Percentiles rank a stretch among this genome's conserved stretches.
Conservation (phyloP, 2,113 vertebrate genomes). For the Synodontis membranacea region DNA sequence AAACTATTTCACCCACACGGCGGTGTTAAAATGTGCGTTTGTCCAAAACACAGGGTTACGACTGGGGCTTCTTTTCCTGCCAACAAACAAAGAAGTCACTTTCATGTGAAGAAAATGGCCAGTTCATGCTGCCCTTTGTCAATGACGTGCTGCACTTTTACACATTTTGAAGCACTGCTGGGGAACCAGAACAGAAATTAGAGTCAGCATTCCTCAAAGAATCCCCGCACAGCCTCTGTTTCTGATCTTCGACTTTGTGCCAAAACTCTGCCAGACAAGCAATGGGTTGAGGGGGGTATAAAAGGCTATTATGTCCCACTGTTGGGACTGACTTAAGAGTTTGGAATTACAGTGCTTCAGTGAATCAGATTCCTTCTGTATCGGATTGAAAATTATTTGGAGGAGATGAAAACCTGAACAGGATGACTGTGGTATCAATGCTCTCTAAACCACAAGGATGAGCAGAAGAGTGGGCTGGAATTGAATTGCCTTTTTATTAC, state of each 20-base stretch:
- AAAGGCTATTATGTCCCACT: constrained; percentile 24
- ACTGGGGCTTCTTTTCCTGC: neutral
- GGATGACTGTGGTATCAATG: constrained; percentile 16
- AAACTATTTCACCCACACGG: constrained; percentile 17
- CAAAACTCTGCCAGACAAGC: constrained; percentile 15
- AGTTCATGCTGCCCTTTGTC: neutral
- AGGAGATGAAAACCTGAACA: constrained; percentile 37
- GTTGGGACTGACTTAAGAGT: constrained; percentile 31
- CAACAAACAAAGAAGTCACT: neutral
- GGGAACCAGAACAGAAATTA: constrained; percentile 17
- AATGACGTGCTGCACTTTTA: neutral
- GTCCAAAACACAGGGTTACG: neutral
- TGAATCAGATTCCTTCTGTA: constrained; percentile 28
- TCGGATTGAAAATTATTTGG: constrained; percentile 29
- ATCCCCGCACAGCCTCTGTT: constrained; percentile 7
- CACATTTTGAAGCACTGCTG: constrained; percentile 13
- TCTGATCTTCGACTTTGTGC: constrained; percentile 11
- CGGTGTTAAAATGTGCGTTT: neutral
- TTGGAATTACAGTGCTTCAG: constrained; percentile 45
- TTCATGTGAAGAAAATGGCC: neutral
- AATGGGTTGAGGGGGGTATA: neutral
- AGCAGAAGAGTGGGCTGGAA: constrained; percentile 4
- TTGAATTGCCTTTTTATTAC: constrained; percentile 2
- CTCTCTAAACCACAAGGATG: constrained; percentile 17
- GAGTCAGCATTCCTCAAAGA: constrained; percentile 19